Conservation (phyloP, 2,888 invertebrate species). For the Podotricha telesiphe region DNA sequence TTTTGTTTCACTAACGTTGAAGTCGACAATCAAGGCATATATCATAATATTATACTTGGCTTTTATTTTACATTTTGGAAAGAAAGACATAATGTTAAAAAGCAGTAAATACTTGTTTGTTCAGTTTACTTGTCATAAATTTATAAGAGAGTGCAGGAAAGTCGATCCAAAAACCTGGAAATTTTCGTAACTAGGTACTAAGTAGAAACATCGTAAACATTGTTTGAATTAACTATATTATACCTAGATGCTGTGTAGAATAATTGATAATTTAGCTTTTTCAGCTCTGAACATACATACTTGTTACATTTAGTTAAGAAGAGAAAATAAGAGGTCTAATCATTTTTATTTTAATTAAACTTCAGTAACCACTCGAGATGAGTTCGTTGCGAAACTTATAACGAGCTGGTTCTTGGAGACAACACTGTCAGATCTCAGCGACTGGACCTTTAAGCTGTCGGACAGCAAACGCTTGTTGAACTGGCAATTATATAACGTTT, state of each 20-base stretch:
- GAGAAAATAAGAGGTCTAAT: neutral
- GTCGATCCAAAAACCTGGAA: too few relatives aligned
- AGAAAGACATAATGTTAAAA: too few relatives aligned
- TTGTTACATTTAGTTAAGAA: neutral
- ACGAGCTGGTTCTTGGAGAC: neutral
- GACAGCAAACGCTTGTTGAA: neutral
- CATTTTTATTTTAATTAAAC: neutral
- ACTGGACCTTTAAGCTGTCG: neutral
- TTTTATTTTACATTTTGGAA: too few relatives aligned
- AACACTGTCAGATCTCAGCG: neutral
- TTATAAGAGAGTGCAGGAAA: neutral
- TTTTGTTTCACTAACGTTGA: too few relatives aligned
- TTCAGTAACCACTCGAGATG: neutral
- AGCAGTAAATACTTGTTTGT: neutral
- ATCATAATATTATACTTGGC: too few relatives aligned
- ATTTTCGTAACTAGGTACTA: too few relatives aligned
- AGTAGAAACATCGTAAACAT: too few relatives aligned
- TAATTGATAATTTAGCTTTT: too few relatives aligned
- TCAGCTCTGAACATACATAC: too few relatives aligned
- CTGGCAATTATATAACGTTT: neutral
- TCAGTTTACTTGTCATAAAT: neutral
- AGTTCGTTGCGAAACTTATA: constrained; percentile 5
- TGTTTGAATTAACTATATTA: too few relatives aligned
- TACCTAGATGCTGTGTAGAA: too few relatives aligned
- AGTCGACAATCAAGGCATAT: too few relatives aligned